These are phyloP conservation scores for Grammomys surdaster DNA, from an alignment of 2,113 vertebrate species.

Conservation along the genomic window DNA sequence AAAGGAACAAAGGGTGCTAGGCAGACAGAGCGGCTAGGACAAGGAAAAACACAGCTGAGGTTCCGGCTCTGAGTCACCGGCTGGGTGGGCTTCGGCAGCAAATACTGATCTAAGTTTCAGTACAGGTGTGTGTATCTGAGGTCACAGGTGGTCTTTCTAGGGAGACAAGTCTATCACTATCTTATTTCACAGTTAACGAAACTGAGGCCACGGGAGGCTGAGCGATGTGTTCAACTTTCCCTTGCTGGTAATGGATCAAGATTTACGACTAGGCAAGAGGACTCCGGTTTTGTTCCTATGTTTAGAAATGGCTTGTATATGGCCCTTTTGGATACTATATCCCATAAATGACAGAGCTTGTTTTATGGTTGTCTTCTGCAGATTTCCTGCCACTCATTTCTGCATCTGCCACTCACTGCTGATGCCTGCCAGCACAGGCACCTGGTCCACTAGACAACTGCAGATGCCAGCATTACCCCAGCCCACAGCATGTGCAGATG, in stretches of 20 bases:
- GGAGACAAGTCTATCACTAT: rapidly evolving
- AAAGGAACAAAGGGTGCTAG: not conserved
- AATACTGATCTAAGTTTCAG: not conserved
- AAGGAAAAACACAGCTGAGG: not conserved
- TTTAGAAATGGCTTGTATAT: not conserved
- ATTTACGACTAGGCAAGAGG: not conserved
- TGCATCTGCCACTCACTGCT: not conserved
- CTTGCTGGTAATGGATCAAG: not conserved
- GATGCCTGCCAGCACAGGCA: not conserved
- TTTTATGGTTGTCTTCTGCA: not conserved
- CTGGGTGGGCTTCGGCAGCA: not conserved
- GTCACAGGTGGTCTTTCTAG: not conserved
- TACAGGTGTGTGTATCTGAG: rapidly evolving
- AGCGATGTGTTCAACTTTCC: too few species aligned
- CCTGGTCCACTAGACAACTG: not conserved
- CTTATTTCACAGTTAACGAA: not conserved
- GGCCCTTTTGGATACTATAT: not conserved
- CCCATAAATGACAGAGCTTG: not conserved
- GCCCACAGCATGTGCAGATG: not conserved
- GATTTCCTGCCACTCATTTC: not conserved
- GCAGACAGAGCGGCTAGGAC: not conserved
- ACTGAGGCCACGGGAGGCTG: not conserved
- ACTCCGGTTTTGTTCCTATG: not conserved
- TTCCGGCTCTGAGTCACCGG: rapidly evolving
- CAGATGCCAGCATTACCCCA: not conserved